A percentile compares a stretch with the other conserved stretches of the same genome.
These are phyloP conservation scores for Drosophila melanocephala DNA, from an alignment of 2,888 invertebrate species.

Conservation along the genomic window DNA sequence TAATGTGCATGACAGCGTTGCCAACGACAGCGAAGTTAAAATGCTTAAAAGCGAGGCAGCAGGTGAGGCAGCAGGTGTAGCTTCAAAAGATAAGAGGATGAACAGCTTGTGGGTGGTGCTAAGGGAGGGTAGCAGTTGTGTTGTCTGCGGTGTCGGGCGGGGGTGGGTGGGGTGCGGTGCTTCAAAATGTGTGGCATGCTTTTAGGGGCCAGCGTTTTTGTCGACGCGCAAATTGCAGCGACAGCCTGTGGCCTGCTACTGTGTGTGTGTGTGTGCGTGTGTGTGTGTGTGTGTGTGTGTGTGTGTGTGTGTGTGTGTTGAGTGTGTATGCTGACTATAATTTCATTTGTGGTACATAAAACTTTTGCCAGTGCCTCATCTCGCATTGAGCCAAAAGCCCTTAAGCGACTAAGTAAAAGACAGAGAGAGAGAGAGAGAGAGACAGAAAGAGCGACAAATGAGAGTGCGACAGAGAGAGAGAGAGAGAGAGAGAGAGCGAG, in stretches of 20 bases:
- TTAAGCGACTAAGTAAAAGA: slow-evolving; percentile 17
- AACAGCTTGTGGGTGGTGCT: neutral
- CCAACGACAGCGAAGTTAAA: slow-evolving; percentile 54
- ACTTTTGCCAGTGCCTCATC: slow-evolving; percentile 69
- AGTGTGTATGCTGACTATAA: slow-evolving; percentile 62
- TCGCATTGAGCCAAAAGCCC: slow-evolving; percentile 41
- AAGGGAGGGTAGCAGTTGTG: neutral
- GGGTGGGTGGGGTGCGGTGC: neutral
- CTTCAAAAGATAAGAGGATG: slow-evolving; percentile 9
- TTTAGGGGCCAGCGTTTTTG: slow-evolving; percentile 70
- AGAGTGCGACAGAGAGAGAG: slow-evolving; percentile 2
- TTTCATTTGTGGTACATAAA: slow-evolving; percentile 80
- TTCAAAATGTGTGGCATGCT: slow-evolving; percentile 68
- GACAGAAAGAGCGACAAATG: slow-evolving; percentile 3
- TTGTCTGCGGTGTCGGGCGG: neutral
- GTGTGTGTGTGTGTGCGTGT: slow-evolving; percentile 22
- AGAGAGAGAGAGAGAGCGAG: slow-evolving; percentile 2
- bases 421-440: neutral
- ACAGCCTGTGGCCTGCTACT: slow-evolving; percentile 64
- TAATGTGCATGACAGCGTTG: slow-evolving; percentile 65
- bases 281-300: slow-evolving; percentile 8
- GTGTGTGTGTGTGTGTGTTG: slow-evolving; percentile 15
- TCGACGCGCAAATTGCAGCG: slow-evolving; percentile 73
- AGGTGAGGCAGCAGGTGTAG: slow-evolving; percentile 12
- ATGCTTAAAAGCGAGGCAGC: slow-evolving; percentile 70